phyloP scores from a whole-genome alignment of 64 coral and sea anemone species.

The Acropora tenuis region DNA sequence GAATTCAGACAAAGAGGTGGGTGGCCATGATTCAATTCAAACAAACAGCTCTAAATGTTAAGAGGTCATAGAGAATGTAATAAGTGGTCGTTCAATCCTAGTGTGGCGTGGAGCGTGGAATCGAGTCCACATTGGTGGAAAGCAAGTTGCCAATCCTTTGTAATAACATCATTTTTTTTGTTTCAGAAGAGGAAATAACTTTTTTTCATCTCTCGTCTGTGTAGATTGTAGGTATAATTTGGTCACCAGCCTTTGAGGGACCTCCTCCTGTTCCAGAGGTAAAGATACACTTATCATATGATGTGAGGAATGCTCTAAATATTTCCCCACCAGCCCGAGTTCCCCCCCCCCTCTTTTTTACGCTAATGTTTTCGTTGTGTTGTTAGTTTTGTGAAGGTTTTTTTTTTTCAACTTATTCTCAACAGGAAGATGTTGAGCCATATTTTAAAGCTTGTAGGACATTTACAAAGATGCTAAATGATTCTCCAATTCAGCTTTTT shows the following conservation, averaged over 20 bases:
- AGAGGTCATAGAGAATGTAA: too few species aligned
- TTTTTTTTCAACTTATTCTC: not conserved
- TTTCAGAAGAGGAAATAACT: not conserved
- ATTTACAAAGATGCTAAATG: conserved; percentile 53
- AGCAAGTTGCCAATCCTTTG: too few species aligned
- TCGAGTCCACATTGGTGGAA: too few species aligned
- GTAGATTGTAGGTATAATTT: conserved; percentile 84
- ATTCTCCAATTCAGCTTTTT: conserved; percentile 70
- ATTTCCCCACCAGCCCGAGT: too few species aligned
- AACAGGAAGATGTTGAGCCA: conserved; percentile 85
- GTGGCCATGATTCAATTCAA: not conserved
- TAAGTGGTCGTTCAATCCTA: too few species aligned
- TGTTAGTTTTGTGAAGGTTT: too few species aligned
- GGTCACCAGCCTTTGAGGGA: conserved; percentile 91
- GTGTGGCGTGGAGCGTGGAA: too few species aligned
- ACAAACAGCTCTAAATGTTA: too few species aligned
- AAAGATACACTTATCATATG: not conserved
- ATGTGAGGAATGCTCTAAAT: too few species aligned
- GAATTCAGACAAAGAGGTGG: conserved; percentile 74
- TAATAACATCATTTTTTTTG: not conserved
- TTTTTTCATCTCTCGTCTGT: not conserved
- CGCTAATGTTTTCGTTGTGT: too few species aligned
- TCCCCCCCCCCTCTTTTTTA: too few species aligned
- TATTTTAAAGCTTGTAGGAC: conserved; percentile 84
- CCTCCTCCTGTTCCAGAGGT: conserved; percentile 80